Evolutionary conservation across 2,113 vertebrate species (phyloP).

Genomic region (Pipa parva): DNA sequence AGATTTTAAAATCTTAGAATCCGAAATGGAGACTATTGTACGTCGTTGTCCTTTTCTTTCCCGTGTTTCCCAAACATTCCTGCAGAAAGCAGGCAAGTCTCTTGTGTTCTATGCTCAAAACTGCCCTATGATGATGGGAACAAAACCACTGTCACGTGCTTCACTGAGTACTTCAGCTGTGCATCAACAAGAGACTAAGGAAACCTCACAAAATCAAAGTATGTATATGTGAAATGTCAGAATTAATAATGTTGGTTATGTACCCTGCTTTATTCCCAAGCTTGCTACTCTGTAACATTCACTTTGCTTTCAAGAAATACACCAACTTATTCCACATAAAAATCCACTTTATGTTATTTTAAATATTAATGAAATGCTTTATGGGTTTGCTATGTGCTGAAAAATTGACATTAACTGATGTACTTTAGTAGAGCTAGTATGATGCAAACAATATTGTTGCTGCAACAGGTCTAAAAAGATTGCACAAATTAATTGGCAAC

Average conservation of each 20-base stretch:
- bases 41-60: slow-evolving; percentile 91
- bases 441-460: too few relatives aligned
- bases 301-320: too few relatives aligned
- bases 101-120: slow-evolving; percentile 82
- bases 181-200: slow-evolving; percentile 67
- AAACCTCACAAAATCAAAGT: slow-evolving; percentile 39
- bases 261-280: not conserved
- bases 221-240: not conserved
- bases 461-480: too few relatives aligned
- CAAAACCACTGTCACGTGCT: slow-evolving; percentile 66
- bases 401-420: too few relatives aligned
- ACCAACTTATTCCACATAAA: too few relatives aligned
- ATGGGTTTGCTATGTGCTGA: too few relatives aligned
- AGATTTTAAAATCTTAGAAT: slow-evolving; percentile 4
- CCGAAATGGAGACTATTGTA: slow-evolving; percentile 81
- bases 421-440: too few relatives aligned
- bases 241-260: not conserved
- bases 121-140: slow-evolving; percentile 92
- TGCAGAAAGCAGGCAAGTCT: slow-evolving; percentile 86
- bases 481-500: too few relatives aligned
- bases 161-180: slow-evolving; percentile 70
- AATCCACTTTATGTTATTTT: too few relatives aligned
- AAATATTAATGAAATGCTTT: too few relatives aligned
- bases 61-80: slow-evolving; percentile 81
- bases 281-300: too few relatives aligned